Conservation (phyloP, 1,140 invertebrate genomes). For the Diorhabda carinulata region DNA sequence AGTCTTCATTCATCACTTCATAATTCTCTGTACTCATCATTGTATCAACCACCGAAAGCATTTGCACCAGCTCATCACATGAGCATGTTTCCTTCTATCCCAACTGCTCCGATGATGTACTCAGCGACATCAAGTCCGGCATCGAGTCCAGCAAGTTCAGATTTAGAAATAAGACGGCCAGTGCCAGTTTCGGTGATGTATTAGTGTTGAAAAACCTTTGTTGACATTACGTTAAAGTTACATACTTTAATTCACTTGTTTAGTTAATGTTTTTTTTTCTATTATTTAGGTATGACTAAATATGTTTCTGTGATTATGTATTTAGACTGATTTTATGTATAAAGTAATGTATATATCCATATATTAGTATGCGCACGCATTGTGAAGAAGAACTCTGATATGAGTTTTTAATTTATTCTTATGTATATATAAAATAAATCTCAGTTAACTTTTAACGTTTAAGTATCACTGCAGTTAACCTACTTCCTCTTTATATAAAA, state of each 20-base stretch:
- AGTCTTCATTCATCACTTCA: constrained; percentile 60
- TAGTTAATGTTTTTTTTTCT: not conserved
- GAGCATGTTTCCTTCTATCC: constrained; percentile 42
- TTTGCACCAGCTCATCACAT: constrained; percentile 47
- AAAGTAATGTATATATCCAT: too few relatives aligned
- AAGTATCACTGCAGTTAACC: too few relatives aligned
- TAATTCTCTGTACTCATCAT: constrained; percentile 59
- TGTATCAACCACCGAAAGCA: constrained; percentile 48
- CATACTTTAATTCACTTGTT: not conserved
- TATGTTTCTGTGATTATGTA: constrained; percentile 33
- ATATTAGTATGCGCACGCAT: too few relatives aligned
- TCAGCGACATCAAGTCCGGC: constrained; percentile 49
- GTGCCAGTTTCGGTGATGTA: constrained; percentile 57
- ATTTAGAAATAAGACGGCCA: constrained; percentile 53
- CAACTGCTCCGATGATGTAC: constrained; percentile 47
- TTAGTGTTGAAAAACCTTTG: constrained; percentile 40
- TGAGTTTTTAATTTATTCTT: not conserved
- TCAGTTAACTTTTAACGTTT: not conserved
- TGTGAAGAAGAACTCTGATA: too few relatives aligned
- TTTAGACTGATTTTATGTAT: constrained; percentile 33
- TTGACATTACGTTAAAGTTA: constrained; percentile 10
- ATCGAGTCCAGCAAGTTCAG: constrained; percentile 48
- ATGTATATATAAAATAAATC: not conserved
- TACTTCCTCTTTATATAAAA: too few relatives aligned
- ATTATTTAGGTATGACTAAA: not conserved